Evolutionary conservation across 2,888 invertebrate genomes (phyloP).

Genomic region (Drosophila hamatofila): DNA sequence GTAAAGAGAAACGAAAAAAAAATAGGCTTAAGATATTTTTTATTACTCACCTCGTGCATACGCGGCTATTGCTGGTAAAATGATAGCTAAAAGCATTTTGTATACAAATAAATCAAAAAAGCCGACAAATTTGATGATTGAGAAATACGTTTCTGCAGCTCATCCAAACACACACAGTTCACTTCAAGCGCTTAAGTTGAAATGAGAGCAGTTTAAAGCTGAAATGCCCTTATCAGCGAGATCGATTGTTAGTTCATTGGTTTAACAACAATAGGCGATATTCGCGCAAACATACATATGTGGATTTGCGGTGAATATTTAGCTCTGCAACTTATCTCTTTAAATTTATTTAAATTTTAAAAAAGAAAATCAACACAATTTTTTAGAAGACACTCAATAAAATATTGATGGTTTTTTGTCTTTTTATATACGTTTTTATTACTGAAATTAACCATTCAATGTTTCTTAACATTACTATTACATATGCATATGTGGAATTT

Average conservation of each 20-base stretch:
- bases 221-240: background rate
- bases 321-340: background rate
- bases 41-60: background rate
- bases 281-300: background rate
- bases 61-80: background rate
- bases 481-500: slow-evolving; percentile 56
- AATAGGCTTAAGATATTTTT: background rate
- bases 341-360: too few species aligned
- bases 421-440: slow-evolving; percentile 67
- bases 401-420: background rate
- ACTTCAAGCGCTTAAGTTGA: background rate
- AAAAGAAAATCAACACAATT: too few species aligned
- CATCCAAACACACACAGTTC: background rate
- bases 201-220: background rate
- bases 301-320: background rate
- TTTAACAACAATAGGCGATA: too few species aligned
- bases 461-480: slow-evolving; percentile 59
- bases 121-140: background rate
- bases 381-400: background rate
- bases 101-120: background rate
- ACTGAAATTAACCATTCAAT: slow-evolving; percentile 76
- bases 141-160: background rate
- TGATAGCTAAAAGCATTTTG: background rate
- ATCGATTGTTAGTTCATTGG: background rate
- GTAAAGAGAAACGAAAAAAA: too few species aligned